phyloP scores from a whole-genome alignment of 2,797 vertebrate species.

The Perodicticus potto region DNA sequence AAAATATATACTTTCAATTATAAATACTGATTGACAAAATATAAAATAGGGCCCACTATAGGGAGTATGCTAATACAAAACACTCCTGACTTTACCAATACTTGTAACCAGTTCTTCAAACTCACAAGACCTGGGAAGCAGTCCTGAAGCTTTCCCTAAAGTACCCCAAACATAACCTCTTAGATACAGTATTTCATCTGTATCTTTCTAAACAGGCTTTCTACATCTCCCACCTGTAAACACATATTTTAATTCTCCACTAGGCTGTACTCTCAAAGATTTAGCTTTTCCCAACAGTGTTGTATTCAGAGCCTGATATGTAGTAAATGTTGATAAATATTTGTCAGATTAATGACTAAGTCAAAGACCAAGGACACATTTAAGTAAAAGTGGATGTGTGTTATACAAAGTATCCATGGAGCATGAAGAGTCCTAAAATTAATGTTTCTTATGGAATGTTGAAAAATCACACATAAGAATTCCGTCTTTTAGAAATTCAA shows the following conservation, averaged over 20 bases:
- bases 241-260: not conserved
- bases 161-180: not conserved
- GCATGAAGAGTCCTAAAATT: not conserved
- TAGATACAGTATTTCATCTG: not conserved
- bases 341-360: not conserved
- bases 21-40: slow-evolving; percentile 25
- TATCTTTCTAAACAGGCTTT: not conserved
- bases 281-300: not conserved
- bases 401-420: not conserved
- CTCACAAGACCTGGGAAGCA: not conserved
- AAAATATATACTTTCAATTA: slow-evolving; percentile 41
- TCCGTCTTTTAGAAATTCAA: slow-evolving; percentile 27
- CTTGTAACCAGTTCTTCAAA: not conserved
- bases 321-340: not conserved
- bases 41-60: not conserved
- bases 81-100: not conserved
- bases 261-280: not conserved
- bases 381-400: slow-evolving; percentile 11
- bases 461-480: slow-evolving; percentile 22
- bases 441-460: not conserved
- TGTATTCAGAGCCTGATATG: not conserved
- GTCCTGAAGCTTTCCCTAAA: slow-evolving; percentile 2
- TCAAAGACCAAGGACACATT: not conserved
- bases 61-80: not conserved
- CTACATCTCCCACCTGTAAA: not conserved